phyloP scores from a whole-genome alignment of 2,797 vertebrate species.

The Trachurus trachurus region DNA sequence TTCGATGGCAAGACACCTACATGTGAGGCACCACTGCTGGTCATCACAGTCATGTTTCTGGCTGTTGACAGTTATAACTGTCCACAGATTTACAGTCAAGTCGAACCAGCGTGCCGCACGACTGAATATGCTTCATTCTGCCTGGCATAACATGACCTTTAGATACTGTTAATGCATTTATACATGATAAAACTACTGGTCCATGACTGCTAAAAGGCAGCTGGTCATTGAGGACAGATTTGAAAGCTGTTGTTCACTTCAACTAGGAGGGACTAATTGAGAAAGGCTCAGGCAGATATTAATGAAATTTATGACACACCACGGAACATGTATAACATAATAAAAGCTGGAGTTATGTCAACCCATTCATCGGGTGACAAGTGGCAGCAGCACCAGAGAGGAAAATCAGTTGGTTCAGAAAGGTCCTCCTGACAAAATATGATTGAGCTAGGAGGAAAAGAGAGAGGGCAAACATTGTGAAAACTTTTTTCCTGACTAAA shows the following conservation, averaged over 20 bases:
- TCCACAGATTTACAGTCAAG: constrained; percentile 50
- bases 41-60: constrained; percentile 56
- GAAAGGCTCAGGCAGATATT: constrained; percentile 26
- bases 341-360: constrained; percentile 9
- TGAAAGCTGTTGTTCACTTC: constrained; percentile 40
- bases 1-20: constrained; percentile 27
- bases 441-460: not conserved
- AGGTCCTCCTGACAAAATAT: not conserved
- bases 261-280: constrained; percentile 33
- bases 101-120: constrained; percentile 55
- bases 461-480: not conserved
- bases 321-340: not conserved
- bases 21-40: constrained; percentile 27
- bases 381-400: not conserved
- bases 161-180: constrained; percentile 60
- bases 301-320: constrained; percentile 15
- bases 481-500: not conserved
- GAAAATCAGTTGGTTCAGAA: constrained; percentile 1
- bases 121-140: constrained; percentile 61
- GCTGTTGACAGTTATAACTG: constrained; percentile 56
- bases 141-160: constrained; percentile 66
- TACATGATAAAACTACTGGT: constrained; percentile 58
- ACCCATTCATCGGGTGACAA: constrained; percentile 8
- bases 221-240: constrained; percentile 49
- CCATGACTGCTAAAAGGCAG: constrained; percentile 50